Base-by-base conservation (phyloP, 2,888 invertebrate genomes). In the Meta bourneti region DNA sequence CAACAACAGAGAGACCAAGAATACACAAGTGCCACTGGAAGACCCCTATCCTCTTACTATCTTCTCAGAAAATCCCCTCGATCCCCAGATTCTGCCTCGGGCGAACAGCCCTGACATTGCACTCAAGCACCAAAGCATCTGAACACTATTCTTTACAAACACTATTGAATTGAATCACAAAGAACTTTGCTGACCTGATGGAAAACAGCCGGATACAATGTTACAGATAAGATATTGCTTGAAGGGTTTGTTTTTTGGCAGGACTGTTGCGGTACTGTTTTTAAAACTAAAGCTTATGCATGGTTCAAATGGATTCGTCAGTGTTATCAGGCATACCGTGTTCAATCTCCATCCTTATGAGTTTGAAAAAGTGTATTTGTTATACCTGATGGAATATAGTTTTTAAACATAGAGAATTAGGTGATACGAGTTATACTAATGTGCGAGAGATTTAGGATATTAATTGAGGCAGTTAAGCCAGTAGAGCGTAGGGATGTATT, bases 21-120 rank as follows among this genome's bases (percentile, higher is more conserved):
- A n/a, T 52, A 34, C 75, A 61, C n/a, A 71, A 61, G 78, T 83
- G 70, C 91, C 91, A 91, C 91, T 91, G 91, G 91, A 87, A 91
- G 90, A 86, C 78, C 34, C 19, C 79, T 52, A 69, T 51, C 16
- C 70, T 20, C n/a, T 48, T 87, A 34, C 61, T 80, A 79, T 80
- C 7, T 48, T 34, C 34, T 34, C 34, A 34, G 34, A 34, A 34
- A 34, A 34, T 4, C 34, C 4, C 34, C 34, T 34, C 34, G 34
- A 34, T 34, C 34, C 34, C 34, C 34, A 34, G 34, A 1, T 34
- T 34, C 34, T 2, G 34, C 34, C 34, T 4, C 34, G 34, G 34
- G 34, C 34, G 34, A 34, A 34, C 34, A 4, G 34, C 34, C 34
- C 34, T 34, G 34, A 34, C 34, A 34, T 34, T 34, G 34, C 34